Conservation (phyloP, 2,113 vertebrate species). For the Geothlypis trichas region DNA sequence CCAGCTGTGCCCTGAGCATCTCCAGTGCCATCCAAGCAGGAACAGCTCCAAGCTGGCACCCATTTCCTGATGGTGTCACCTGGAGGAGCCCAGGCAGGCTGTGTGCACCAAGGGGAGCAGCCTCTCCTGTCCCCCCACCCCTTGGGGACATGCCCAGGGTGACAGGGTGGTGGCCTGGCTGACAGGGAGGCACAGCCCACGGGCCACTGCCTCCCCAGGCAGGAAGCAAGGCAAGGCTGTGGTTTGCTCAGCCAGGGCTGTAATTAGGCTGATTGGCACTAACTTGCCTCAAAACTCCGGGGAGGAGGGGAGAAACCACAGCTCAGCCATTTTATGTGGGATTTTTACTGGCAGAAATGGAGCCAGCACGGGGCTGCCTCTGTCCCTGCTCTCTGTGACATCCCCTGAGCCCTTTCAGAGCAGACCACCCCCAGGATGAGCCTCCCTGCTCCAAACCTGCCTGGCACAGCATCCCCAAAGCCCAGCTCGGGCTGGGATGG, state of each 20-base stretch:
- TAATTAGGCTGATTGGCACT: slow-evolving; percentile 56
- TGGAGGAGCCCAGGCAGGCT: neutral
- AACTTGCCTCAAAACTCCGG: neutral
- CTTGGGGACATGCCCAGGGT: rapidly evolving
- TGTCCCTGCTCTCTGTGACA: rapidly evolving
- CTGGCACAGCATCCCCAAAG: neutral
- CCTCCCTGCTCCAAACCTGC: neutral
- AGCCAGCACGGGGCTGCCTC: neutral
- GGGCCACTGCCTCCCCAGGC: neutral
- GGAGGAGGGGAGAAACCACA: neutral
- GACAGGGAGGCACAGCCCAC: neutral
- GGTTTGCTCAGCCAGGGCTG: slow-evolving; percentile 11
- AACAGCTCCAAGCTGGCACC: neutral
- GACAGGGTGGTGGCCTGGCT: neutral
- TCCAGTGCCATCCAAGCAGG: neutral
- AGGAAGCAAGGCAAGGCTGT: slow-evolving; percentile 14
- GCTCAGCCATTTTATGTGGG: slow-evolving; percentile 18
- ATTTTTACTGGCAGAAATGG: neutral
- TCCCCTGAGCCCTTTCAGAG: neutral
- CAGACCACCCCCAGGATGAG: neutral
- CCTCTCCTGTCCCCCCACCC: neutral
- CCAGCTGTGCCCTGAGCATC: neutral
- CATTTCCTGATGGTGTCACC: neutral
- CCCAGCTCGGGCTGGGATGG: neutral
- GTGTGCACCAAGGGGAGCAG: neutral